A percentile compares a stretch with the other conserved stretches of the same genome.
Conservation (phyloP, 2,888 invertebrate species). For the Electrophaes corylata region DNA sequence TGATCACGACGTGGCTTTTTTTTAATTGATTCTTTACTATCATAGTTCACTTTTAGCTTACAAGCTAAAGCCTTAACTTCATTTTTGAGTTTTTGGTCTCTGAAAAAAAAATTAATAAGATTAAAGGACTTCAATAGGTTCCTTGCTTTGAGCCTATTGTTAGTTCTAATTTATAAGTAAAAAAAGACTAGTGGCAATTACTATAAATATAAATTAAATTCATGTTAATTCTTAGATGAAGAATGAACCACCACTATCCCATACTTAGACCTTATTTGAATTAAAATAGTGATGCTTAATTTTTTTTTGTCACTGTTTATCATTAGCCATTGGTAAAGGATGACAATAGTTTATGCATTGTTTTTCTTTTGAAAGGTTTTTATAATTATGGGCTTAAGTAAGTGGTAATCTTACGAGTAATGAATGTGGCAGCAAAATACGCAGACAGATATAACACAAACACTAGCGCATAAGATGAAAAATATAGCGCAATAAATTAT, state of each 20-base stretch:
- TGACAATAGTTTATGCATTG: no score
- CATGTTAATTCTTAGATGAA: no score
- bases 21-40: conserved; percentile 17
- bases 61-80: conserved; percentile 32
- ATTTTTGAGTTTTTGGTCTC: conserved; percentile 28
- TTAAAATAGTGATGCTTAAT: no score
- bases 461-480: conserved; percentile 30
- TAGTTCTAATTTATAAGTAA: not conserved
- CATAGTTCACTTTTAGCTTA: conserved; percentile 26
- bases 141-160: no score
- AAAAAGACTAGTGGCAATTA: not conserved
- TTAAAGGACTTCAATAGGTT: not conserved
- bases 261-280: no score
- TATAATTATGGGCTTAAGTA: no score
- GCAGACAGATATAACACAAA: conserved; percentile 33
- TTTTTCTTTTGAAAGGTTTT: no score
- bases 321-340: no score
- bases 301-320: no score
- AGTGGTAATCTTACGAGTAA: conserved; percentile 32
- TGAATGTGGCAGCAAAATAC: conserved; percentile 36
- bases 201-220: no score
- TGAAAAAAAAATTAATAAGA: conserved; percentile 15
- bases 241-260: no score
- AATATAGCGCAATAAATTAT: conserved; percentile 33
- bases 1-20: conserved; percentile 16